These are phyloP conservation scores for Pteromalus puparum DNA, from an alignment of 1,140 invertebrate genomes.

Conservation along the genomic window DNA sequence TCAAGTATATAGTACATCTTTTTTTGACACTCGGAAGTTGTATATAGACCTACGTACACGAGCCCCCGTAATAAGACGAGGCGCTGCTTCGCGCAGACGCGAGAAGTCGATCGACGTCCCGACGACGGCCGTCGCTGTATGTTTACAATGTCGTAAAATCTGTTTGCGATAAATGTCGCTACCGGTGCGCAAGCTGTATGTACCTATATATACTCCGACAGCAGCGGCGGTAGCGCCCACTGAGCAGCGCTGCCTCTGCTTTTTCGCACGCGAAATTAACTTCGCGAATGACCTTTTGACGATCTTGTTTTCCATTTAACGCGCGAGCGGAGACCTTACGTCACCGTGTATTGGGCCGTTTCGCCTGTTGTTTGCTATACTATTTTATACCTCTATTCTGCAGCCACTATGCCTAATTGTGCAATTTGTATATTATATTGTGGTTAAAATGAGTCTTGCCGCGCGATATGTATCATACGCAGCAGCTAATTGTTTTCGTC, in stretches of 20 bases:
- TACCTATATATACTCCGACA: no score
- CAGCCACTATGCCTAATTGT: not conserved
- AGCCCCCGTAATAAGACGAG: not conserved
- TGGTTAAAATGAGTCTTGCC: no score
- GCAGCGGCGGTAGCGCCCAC: not conserved
- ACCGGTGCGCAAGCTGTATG: not conserved
- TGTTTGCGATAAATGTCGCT: constrained; percentile 27
- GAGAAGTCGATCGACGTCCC: not conserved
- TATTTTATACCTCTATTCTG: not conserved
- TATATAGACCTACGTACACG: no score
- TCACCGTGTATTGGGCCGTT: not conserved
- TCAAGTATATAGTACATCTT: no score
- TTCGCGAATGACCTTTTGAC: not conserved
- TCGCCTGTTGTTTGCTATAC: not conserved
- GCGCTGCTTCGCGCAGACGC: not conserved
- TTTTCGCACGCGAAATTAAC: constrained; percentile 23
- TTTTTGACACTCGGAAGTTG: no score
- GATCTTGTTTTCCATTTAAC: constrained; percentile 5
- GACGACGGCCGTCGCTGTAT: not conserved
- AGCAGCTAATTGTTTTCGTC: no score
- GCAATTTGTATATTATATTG: not conserved
- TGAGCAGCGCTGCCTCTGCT: not conserved
- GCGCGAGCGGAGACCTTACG: not conserved
- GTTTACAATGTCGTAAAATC: constrained; percentile 30
- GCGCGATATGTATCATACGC: no score